Evolutionary conservation across 2,888 invertebrate species (phyloP).

Genomic region (Agrenia bidenticulata): DNA sequence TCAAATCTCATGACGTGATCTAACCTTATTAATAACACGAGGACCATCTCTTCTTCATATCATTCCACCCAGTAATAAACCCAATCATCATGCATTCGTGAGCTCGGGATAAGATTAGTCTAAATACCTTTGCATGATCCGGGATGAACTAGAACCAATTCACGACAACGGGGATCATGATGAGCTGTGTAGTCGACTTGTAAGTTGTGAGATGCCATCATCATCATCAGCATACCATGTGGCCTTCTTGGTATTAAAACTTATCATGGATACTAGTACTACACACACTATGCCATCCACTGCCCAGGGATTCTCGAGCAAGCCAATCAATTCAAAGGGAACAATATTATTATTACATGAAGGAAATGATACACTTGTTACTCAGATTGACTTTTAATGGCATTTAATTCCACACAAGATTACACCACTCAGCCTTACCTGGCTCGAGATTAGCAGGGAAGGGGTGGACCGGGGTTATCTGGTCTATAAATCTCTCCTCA

Average conservation of each 20-base stretch:
- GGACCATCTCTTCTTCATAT: background rate
- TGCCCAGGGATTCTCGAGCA: too few relatives aligned
- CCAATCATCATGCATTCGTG: conserved; percentile 16
- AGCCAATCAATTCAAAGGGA: too few relatives aligned
- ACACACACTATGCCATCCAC: too few relatives aligned
- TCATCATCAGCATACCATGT: too few relatives aligned
- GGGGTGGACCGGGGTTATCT: too few relatives aligned
- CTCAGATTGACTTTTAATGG: conserved; percentile 15
- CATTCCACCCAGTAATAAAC: conserved; percentile 2
- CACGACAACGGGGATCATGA: too few relatives aligned
- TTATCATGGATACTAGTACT: too few relatives aligned
- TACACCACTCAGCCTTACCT: background rate
- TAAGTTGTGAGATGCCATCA: too few relatives aligned
- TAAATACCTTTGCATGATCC: conserved; percentile 21
- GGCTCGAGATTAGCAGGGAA: background rate
- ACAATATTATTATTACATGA: conserved; percentile 4
- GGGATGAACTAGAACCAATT: too few relatives aligned
- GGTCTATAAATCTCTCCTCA: too few relatives aligned
- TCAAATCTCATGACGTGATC: conserved; percentile 24
- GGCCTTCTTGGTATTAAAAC: too few relatives aligned
- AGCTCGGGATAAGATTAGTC: conserved; percentile 14
- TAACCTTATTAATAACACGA: conserved; percentile 18
- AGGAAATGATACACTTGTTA: conserved; percentile 17
- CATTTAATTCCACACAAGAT: conserved; percentile 16
- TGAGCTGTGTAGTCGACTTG: too few relatives aligned